Conservation (phyloP, 2,113 vertebrate species). For the Alectura lathami region DNA sequence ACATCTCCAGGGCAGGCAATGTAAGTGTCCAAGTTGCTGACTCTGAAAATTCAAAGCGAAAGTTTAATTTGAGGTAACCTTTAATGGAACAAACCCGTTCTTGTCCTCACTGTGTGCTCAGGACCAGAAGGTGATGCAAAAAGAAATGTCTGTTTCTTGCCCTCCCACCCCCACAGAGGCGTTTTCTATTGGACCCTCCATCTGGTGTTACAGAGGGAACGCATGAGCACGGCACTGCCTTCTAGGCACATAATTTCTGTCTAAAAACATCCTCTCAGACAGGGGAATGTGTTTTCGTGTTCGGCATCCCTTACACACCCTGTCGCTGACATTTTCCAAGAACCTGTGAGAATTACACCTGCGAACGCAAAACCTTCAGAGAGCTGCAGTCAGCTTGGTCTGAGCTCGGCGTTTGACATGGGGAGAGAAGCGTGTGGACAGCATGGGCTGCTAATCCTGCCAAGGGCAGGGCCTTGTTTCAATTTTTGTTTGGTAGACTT, state of each 20-base stretch:
- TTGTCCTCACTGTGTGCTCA: neutral
- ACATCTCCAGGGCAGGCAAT: neutral
- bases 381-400: neutral
- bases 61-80: neutral
- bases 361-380: neutral
- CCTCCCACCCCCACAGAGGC: rapidly evolving
- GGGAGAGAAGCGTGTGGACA: neutral
- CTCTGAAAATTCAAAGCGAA: neutral
- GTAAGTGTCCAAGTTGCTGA: neutral
- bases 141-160: neutral
- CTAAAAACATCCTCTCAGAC: neutral
- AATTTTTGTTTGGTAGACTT: neutral
- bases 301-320: neutral
- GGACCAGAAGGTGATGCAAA: neutral
- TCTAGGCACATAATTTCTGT: neutral
- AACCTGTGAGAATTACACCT: neutral
- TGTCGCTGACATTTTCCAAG: neutral
- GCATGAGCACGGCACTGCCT: neutral
- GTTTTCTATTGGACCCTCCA: neutral
- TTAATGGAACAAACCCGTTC: neutral
- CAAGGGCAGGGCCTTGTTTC: neutral
- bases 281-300: conserved; percentile 18
- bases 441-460: neutral
- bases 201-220: neutral
- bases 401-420: neutral